Conservation (phyloP, 2,888 invertebrate species). For the Limenitis camilla region DNA sequence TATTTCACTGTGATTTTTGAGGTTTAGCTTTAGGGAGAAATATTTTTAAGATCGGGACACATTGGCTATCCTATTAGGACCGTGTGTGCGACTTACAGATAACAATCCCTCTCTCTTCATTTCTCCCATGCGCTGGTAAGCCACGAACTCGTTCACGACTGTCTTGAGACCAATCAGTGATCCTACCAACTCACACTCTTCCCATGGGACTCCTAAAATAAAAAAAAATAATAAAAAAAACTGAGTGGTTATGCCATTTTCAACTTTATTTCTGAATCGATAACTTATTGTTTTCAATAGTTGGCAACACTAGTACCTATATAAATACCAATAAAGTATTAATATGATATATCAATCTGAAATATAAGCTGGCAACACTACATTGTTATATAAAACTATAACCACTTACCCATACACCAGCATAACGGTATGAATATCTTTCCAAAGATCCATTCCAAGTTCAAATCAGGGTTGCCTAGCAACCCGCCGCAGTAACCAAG, state of each 20-base stretch:
- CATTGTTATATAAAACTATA: not conserved
- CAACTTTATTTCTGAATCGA: too few relatives aligned
- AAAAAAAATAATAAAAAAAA: not conserved
- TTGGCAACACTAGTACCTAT: too few relatives aligned
- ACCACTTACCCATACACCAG: not conserved
- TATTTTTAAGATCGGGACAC: too few relatives aligned
- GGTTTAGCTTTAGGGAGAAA: too few relatives aligned
- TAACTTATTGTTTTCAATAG: too few relatives aligned
- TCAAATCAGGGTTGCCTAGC: slow-evolving; percentile 78
- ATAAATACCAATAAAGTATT: too few relatives aligned
- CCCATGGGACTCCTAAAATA: slow-evolving; percentile 76
- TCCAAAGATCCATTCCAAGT: slow-evolving; percentile 85
- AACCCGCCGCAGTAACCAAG: slow-evolving; percentile 87
- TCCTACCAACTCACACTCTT: slow-evolving; percentile 84
- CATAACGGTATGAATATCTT: slow-evolving; percentile 82
- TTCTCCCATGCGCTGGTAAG: slow-evolving; percentile 84
- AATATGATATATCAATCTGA: too few relatives aligned
- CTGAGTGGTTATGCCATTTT: not conserved
- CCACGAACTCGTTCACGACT: slow-evolving; percentile 94
- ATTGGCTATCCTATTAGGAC: too few relatives aligned
- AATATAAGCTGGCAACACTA: too few relatives aligned
- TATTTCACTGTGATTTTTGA: too few relatives aligned
- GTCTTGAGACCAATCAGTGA: slow-evolving; percentile 92
- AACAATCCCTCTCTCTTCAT: slow-evolving; percentile 70
- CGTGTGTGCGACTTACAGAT: slow-evolving; percentile 77